phyloP scores from a whole-genome alignment of 2,113 vertebrate species.

The Phrynocephalus versicolor region DNA sequence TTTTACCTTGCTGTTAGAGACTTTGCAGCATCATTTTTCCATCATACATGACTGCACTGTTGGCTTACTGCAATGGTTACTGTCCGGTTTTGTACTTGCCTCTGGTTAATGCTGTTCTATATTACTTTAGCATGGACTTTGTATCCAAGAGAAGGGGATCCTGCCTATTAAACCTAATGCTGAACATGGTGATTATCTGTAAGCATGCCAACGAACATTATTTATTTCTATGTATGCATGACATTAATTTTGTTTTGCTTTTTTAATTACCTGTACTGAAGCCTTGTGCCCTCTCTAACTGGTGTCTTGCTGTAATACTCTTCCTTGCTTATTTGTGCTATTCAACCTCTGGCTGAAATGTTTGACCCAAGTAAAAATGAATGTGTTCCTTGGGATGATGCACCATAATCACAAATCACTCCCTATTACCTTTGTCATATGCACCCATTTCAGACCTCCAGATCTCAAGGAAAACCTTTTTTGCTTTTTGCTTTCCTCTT shows the following conservation, averaged over 20 bases:
- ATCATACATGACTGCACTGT: conserved; percentile 37
- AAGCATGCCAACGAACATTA: conserved; percentile 69
- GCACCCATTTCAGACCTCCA: conserved; percentile 31
- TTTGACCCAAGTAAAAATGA: conserved; percentile 60
- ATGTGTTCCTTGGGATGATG: conserved; percentile 56
- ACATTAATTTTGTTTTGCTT: conserved; percentile 61
- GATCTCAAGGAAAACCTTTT: conserved; percentile 31
- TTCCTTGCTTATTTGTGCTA: conserved; percentile 74
- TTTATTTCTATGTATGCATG: conserved; percentile 74
- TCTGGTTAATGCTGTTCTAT: conserved; percentile 43
- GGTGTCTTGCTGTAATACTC: conserved; percentile 77
- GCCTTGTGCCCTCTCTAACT: conserved; percentile 73
- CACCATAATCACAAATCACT: conserved; percentile 35
- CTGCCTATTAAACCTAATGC: conserved; percentile 63
- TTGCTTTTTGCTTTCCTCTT: conserved; percentile 6
- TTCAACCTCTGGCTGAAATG: conserved; percentile 61
- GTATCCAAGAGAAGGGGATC: conserved; percentile 37
- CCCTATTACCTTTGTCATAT: neutral
- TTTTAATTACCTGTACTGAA: conserved; percentile 67
- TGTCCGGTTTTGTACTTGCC: conserved; percentile 64
- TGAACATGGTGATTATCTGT: conserved; percentile 64
- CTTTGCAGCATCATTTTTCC: conserved; percentile 48
- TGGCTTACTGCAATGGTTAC: conserved; percentile 65
- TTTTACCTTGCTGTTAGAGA: neutral
- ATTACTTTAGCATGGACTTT: conserved; percentile 67